These are phyloP conservation scores for Darevskia mixta DNA, from an alignment of 2,797 vertebrate genomes.

Conservation along the genomic window DNA sequence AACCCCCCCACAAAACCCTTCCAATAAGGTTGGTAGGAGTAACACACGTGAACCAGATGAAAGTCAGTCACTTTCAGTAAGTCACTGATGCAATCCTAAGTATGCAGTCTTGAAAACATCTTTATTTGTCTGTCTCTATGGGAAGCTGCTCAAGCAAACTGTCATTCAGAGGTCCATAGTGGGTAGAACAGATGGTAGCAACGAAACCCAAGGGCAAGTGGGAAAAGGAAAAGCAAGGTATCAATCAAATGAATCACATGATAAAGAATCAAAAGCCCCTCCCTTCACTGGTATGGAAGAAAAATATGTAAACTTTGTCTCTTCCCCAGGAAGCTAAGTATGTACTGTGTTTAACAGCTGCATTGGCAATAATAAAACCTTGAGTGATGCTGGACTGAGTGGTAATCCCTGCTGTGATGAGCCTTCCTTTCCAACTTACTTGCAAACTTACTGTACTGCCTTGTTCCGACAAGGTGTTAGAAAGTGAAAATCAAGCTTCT, in stretches of 20 bases:
- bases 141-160: not conserved
- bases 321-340: not conserved
- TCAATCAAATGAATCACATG: not conserved
- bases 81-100: not conserved
- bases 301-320: not conserved
- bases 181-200: not conserved
- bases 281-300: not conserved
- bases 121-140: not conserved
- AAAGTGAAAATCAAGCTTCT: conserved; percentile 7
- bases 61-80: not conserved
- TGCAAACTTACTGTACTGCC: not conserved
- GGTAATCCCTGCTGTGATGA: not conserved
- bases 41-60: not conserved
- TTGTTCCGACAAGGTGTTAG: not conserved
- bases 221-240: not conserved
- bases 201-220: not conserved
- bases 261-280: not conserved
- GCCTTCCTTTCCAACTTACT: not conserved
- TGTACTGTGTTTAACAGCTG: not conserved
- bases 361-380: not conserved
- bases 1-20: not conserved
- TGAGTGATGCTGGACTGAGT: not conserved
- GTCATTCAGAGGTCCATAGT: not conserved
- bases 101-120: not conserved
- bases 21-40: not conserved